Conservation (phyloP, 1,140 invertebrate genomes). For the Arion vulgaris region DNA sequence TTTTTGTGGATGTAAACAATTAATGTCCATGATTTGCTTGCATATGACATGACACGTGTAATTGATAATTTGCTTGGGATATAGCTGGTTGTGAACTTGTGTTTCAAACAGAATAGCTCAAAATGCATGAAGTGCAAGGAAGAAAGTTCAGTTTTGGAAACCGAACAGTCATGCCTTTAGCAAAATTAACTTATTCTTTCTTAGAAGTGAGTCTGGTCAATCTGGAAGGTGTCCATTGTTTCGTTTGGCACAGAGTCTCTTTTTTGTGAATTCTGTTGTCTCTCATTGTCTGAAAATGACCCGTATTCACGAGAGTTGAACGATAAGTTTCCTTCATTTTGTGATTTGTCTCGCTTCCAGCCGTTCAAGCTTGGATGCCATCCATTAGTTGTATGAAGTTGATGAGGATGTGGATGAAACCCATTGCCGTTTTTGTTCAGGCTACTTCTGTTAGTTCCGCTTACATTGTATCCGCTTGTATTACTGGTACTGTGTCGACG, state of each 20-base stretch:
- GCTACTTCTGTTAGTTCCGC: slow-evolving; percentile 24
- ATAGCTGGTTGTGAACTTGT: too few relatives aligned
- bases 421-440: background rate
- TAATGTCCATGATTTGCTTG: too few relatives aligned
- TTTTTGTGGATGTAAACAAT: too few relatives aligned
- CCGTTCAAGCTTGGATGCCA: slow-evolving; percentile 53
- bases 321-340: background rate
- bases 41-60: too few relatives aligned
- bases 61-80: too few relatives aligned
- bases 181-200: background rate
- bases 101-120: too few relatives aligned
- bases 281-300: background rate
- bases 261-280: background rate
- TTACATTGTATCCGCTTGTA: slow-evolving; percentile 27
- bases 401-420: slow-evolving; percentile 28
- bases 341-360: background rate
- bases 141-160: too few relatives aligned
- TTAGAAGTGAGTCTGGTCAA: slow-evolving; percentile 28
- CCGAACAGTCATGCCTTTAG: too few relatives aligned
- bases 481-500: slow-evolving; percentile 39
- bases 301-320: background rate
- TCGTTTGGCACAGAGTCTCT: background rate
- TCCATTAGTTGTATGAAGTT: slow-evolving; percentile 36
- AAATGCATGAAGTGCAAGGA: too few relatives aligned
- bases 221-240: background rate